Evolutionary conservation across 2,888 invertebrate genomes (phyloP).

Genomic region (Drosophila vallismaia): DNA sequence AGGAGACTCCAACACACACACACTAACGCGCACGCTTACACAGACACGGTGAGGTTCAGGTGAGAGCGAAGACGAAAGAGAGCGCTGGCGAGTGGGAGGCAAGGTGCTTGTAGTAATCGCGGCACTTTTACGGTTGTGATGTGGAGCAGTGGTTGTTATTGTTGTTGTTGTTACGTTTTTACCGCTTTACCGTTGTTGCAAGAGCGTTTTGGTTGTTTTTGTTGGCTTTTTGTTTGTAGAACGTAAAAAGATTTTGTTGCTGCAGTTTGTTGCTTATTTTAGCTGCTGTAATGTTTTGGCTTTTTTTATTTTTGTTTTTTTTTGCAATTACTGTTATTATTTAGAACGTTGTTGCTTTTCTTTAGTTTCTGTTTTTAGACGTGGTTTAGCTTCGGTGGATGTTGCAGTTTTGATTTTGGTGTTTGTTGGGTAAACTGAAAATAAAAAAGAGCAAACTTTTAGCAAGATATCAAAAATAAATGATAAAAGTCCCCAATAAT

Average conservation of each 20-base stretch:
- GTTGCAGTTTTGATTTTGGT: constrained; percentile 33
- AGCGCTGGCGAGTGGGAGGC: constrained; percentile 50
- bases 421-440: constrained; percentile 8
- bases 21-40: constrained; percentile 21
- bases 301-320: not conserved
- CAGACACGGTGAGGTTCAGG: constrained; percentile 21
- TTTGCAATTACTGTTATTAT: not conserved
- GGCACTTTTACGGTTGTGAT: constrained; percentile 2
- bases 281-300: not conserved
- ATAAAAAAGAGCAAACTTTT: not conserved
- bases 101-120: constrained; percentile 36
- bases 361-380: constrained; percentile 17
- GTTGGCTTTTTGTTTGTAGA: not conserved
- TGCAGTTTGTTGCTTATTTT: not conserved
- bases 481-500: not conserved
- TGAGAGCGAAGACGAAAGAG: constrained; percentile 9
- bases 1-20: constrained; percentile 22
- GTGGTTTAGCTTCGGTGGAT: constrained; percentile 35
- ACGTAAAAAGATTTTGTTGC: not conserved
- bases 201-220: not conserved
- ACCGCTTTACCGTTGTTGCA: not conserved
- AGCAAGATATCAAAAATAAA: not conserved
- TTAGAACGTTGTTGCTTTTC: constrained; percentile 3
- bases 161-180: constrained; percentile 4
- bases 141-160: not conserved